phyloP scores from a whole-genome alignment of 1,140 invertebrate species.

The Ceratina japonica region DNA sequence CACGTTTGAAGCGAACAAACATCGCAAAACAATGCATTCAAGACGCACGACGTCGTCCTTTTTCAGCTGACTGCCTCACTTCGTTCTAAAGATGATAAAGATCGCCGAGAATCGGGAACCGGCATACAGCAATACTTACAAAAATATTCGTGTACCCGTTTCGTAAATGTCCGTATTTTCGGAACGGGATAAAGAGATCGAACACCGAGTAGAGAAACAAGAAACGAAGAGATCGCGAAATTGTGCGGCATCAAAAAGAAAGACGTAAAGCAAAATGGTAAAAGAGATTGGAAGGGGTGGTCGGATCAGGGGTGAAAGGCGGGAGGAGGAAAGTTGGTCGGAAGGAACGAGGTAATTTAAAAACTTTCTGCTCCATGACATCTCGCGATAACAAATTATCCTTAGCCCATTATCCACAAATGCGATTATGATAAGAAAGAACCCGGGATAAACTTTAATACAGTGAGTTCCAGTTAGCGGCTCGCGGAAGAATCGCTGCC shows the following conservation, averaged over 20 bases:
- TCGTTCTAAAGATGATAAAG: too few species aligned
- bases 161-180: too few species aligned
- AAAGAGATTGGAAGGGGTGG: too few species aligned
- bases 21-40: constrained; percentile 49
- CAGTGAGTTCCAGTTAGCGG: constrained; percentile 66
- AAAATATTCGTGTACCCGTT: too few species aligned
- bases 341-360: constrained; percentile 77
- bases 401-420: constrained; percentile 78
- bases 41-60: constrained; percentile 7
- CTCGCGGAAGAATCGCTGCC: constrained; percentile 28
- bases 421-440: constrained; percentile 80
- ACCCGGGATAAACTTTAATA: constrained; percentile 76
- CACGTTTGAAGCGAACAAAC: constrained; percentile 46
- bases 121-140: too few species aligned
- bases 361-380: constrained; percentile 79
- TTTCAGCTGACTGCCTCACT: too few species aligned
- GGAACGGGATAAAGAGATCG: too few species aligned
- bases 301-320: neutral
- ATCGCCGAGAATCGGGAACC: too few species aligned
- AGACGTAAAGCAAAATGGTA: too few species aligned
- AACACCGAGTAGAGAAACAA: too few species aligned
- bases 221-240: too few species aligned
- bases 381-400: constrained; percentile 78
- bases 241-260: too few species aligned
- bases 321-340: constrained; percentile 67